Base-by-base conservation (phyloP, 2,888 invertebrate genomes). In the Trissolcus brochymenae region DNA sequence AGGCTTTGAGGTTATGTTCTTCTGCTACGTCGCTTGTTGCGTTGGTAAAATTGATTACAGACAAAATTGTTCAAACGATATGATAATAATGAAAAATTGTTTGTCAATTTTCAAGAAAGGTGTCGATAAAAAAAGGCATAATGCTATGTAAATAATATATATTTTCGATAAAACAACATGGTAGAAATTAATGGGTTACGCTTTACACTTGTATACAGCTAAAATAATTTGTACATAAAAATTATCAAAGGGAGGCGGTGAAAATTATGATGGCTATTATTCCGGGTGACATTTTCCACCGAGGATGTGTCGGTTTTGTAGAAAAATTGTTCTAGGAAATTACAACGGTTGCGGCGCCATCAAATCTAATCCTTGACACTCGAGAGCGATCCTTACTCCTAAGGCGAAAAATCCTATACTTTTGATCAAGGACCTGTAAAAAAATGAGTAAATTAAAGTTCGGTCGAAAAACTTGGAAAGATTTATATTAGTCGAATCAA, bases 301-400 rank as follows among this genome's bases (percentile, higher is more conserved):
- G 35, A 35, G 9, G 35, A 35, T 19, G n/a, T 35, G 35, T 35
- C 9, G 35, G 35, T 6, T 35, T n/a, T 9, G 7, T 2, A 3
- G 25, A 25, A 25, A 25, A 25, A 25, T 35, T 35, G 11, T 35
- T 35, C 35, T 25, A 25, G 9, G 35, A 35, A 35, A 35, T 35
- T 56, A 79, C 35, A 61, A 40, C 19, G 64, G 55, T 25, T 75
- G 51, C 17, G 93, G 90, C 11, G 93, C 92, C 92, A 94, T 93
- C 70, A 95, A 87, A 86, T 95, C 95, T 66, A 95, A 90, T 70
- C 95, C 95, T 56, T 92, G 90, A 84, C 94, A 94, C 87, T 95
- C 95, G 85, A 94, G 92, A 2, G 96, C 95, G 83, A 96, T 92
- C 79, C 93, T 92, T 6, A 96, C 92, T 61, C 95, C 96, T 71